Evolutionary conservation across 2,797 vertebrate genomes (phyloP).

Genomic region (Otolemur crassicaudatus): DNA sequence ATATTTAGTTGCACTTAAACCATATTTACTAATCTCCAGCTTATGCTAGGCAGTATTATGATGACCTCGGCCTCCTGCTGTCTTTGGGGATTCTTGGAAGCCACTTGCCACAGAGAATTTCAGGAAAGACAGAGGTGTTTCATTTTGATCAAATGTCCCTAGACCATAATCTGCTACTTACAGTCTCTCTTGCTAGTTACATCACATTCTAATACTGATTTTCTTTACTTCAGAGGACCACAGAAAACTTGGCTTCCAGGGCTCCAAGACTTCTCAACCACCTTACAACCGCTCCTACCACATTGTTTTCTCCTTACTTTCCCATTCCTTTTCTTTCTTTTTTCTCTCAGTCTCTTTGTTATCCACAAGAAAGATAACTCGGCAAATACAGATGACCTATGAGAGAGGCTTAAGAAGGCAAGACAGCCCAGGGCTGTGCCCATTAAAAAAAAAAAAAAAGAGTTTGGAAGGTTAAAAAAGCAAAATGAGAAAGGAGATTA

Average conservation of each 20-base stretch:
- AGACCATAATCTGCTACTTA: neutral
- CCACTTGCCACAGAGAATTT: neutral
- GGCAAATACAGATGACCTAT: neutral
- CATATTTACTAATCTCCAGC: neutral
- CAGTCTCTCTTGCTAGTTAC: neutral
- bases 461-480: neutral
- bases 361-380: neutral
- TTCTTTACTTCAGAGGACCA: neutral
- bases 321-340: neutral
- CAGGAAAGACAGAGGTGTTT: neutral
- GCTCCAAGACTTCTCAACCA: neutral
- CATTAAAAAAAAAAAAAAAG: neutral
- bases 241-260: neutral
- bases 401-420: neutral
- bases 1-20: neutral
- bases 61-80: neutral
- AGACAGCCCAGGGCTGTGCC: neutral
- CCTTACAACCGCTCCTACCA: neutral
- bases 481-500: neutral
- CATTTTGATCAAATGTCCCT: neutral
- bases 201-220: neutral
- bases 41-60: neutral
- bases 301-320: neutral
- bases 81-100: neutral
- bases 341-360: neutral